These are phyloP conservation scores for Morpho helenor DNA, from an alignment of 2,888 invertebrate species.

Conservation along the genomic window DNA sequence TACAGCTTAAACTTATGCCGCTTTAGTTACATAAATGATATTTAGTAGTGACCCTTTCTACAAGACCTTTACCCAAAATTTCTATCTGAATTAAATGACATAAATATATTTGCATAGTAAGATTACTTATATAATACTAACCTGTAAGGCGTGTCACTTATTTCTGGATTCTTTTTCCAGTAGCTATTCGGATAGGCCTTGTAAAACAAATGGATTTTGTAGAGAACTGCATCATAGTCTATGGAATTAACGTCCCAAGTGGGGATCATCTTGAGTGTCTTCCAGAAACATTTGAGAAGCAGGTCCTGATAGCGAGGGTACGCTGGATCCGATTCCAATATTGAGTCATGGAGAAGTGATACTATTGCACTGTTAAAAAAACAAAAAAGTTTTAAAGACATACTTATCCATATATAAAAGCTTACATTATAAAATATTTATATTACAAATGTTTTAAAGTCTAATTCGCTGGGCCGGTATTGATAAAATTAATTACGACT, in stretches of 20 bases:
- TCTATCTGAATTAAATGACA: no score
- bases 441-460: no score
- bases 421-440: no score
- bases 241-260: conserved; percentile 86
- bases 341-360: conserved; percentile 91
- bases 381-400: not conserved
- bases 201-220: conserved; percentile 93
- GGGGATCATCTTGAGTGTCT: conserved; percentile 92
- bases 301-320: conserved; percentile 87
- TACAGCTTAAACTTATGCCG: no score
- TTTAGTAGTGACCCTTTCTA: no score
- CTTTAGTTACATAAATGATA: no score
- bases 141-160: conserved; percentile 90
- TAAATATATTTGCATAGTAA: no score
- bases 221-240: conserved; percentile 87
- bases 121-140: conserved; percentile 25
- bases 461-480: no score
- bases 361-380: conserved; percentile 87
- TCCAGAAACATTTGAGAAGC: conserved; percentile 97
- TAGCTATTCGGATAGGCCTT: conserved; percentile 91
- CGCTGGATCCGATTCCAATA: conserved; percentile 81
- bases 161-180: conserved; percentile 89
- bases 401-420: no score
- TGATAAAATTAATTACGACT: no score
- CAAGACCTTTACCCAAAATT: no score